Evolutionary conservation across 2,888 invertebrate species (phyloP), one percentile per base, ranked within the genome.

Genomic region (Rhagonycha lutea): DNA sequence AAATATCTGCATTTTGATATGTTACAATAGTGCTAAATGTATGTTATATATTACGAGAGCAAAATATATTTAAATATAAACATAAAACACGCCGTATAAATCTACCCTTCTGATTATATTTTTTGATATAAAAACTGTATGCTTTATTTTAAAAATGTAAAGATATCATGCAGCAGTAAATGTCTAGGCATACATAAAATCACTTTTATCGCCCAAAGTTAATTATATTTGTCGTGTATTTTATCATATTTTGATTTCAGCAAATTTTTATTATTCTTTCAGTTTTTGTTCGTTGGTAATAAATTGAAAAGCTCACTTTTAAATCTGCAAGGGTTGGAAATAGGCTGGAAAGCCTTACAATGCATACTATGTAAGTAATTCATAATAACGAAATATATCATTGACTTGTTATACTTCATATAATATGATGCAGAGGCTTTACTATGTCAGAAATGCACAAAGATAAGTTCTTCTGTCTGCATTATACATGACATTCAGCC

Each of bases 81-180:
- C 76, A 76, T 76, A 76, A 76, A 76, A 71, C 73, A 70, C 73
- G 61, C 73, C 76, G 76, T 76, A 76, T 76, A 76, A 76, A 76
- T 76, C 73, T 74, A 71, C 76, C 73, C 73, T 61, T 69, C 73
- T 76, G 76, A 76, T 76, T 73, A 76, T 76, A 71, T 74, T 65
- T 69, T 68, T 23, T 69, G 76, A 76, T 76, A 76, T 73, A 73
- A 76, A 76, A 76, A 74, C 73, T 76, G 73, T 76, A 76, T 76
- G 73, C 71, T 71, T 73, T 62, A 62, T 65, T 65, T 65, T 65
- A 65, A 47, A 47, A 47, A 47, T 47, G 47, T 47, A 47, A 47
- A 47, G 47, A 47, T 47, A 47, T 47, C 47, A 47, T 47, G n/a
- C 47, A 47, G 47, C 47, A 47, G 47, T 47, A 47, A 47, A 47